These are phyloP conservation scores for Troides helena DNA, from an alignment of 2,888 invertebrate genomes.

Conservation along the genomic window DNA sequence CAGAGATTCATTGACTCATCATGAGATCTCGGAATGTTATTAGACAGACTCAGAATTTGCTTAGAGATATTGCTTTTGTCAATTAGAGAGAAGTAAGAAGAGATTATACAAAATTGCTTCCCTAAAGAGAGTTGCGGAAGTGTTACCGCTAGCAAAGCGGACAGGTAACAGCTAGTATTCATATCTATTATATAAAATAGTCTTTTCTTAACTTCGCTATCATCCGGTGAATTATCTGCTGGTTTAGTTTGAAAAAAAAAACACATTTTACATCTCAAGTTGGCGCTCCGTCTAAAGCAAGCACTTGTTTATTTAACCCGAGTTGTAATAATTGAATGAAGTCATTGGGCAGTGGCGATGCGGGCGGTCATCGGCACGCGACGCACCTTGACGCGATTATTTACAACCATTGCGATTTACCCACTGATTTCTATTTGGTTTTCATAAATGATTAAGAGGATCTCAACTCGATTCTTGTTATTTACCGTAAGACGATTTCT, in stretches of 20 bases:
- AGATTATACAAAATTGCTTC: too few species aligned
- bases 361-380: conserved; percentile 5
- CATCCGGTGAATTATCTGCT: neutral
- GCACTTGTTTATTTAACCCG: neutral
- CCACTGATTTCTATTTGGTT: conserved; percentile 12
- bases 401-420: conserved; percentile 5
- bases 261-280: neutral
- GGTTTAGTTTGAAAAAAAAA: neutral
- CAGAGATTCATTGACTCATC: too few species aligned
- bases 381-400: conserved; percentile 6
- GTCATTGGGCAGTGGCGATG: neutral
- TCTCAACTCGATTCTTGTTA: neutral
- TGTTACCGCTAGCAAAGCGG: too few species aligned
- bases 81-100: too few species aligned
- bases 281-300: neutral
- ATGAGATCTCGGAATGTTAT: too few species aligned
- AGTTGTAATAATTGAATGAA: conserved; percentile 13
- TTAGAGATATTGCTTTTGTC: too few species aligned
- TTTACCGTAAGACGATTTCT: neutral
- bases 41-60: too few species aligned
- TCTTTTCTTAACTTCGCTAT: too few species aligned
- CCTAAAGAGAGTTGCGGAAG: too few species aligned
- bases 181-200: too few species aligned
- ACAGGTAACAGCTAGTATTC: too few species aligned
- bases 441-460: conserved; percentile 11